Conservation (phyloP, 2,888 invertebrate species). For the Drosophila barbarae region DNA sequence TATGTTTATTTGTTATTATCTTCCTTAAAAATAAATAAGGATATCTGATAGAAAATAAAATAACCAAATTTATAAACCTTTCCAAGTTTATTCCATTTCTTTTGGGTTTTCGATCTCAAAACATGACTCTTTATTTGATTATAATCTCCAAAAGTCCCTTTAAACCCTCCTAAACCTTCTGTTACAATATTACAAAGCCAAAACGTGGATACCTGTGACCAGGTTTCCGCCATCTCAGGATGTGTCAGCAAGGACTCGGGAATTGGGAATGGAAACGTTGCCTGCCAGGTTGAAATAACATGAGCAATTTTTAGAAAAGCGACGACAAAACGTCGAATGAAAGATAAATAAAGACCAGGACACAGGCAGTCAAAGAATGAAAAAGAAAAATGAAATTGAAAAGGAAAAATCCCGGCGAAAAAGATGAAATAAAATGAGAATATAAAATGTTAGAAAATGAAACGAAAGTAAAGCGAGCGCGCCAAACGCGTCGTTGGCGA, state of each 20-base stretch:
- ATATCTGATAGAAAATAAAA: neutral
- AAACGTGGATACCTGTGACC: conserved; percentile 40
- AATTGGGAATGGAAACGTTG: conserved; percentile 14
- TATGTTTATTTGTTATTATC: neutral
- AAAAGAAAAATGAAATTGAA: neutral
- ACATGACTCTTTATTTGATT: too few species aligned
- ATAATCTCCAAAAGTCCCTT: neutral
- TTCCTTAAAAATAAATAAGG: neutral
- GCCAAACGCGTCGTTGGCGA: conserved; percentile 49
- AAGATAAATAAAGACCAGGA: conserved; percentile 69
- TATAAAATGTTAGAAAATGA: conserved; percentile 35
- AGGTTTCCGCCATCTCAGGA: conserved; percentile 1
- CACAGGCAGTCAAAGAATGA: conserved; percentile 33
- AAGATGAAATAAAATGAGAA: conserved; percentile 41
- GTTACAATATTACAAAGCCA: conserved; percentile 46
- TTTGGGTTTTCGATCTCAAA: neutral
- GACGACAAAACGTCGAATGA: conserved; percentile 74
- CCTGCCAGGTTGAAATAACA: conserved; percentile 69
- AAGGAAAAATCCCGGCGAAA: conserved; percentile 43
- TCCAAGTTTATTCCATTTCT: too few species aligned
- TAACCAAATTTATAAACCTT: neutral
- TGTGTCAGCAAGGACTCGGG: conserved; percentile 10
- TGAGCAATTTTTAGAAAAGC: conserved; percentile 68
- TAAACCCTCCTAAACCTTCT: neutral
- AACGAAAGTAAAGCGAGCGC: conserved; percentile 30